A percentile compares a stretch with the other conserved stretches of the same genome.
phyloP scores from a whole-genome alignment of 1,140 invertebrate genomes.

The Zaprionus nigranus region DNA sequence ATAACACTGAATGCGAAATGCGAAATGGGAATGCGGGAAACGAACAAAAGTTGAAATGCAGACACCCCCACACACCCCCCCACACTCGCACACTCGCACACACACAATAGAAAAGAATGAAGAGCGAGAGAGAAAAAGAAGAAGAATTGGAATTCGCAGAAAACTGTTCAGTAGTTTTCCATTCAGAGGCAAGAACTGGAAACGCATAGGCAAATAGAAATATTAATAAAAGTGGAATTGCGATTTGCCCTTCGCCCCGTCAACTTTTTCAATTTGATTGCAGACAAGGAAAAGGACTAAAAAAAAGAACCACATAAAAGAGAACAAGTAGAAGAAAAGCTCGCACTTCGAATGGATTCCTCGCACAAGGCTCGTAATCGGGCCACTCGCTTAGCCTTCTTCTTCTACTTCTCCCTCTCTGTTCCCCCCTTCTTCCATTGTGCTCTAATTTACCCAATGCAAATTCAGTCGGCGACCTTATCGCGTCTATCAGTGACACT shows the following conservation, averaged over 20 bases:
- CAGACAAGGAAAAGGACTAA: slow-evolving; percentile 6
- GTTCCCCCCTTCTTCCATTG: slow-evolving; percentile 24
- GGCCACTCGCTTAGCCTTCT: slow-evolving; percentile 6
- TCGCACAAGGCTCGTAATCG: neutral
- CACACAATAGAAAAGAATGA: slow-evolving; percentile 1
- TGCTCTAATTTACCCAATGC: slow-evolving; percentile 28
- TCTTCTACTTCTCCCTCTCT: neutral
- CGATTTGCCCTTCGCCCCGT: slow-evolving; percentile 66
- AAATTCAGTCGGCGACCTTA: slow-evolving; percentile 55
- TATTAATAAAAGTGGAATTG: slow-evolving; percentile 79
- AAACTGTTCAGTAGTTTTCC: slow-evolving; percentile 69
- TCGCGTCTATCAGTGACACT: slow-evolving; percentile 69
- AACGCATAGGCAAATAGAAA: slow-evolving; percentile 73
- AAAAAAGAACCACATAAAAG: neutral
- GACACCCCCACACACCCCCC: slow-evolving; percentile 11
- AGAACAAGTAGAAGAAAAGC: slow-evolving; percentile 9
- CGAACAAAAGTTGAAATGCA: slow-evolving; percentile 38
- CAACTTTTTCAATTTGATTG: slow-evolving; percentile 59
- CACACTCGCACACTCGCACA: neutral
- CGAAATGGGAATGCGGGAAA: slow-evolving; percentile 30
- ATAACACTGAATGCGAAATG: slow-evolving; percentile 52
- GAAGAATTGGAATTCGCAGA: slow-evolving; percentile 24
- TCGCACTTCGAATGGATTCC: slow-evolving; percentile 1
- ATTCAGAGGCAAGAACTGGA: slow-evolving; percentile 41
- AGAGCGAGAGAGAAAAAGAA: neutral